phyloP scores from a whole-genome alignment of 2,888 invertebrate species.

The Amitus sp. region DNA sequence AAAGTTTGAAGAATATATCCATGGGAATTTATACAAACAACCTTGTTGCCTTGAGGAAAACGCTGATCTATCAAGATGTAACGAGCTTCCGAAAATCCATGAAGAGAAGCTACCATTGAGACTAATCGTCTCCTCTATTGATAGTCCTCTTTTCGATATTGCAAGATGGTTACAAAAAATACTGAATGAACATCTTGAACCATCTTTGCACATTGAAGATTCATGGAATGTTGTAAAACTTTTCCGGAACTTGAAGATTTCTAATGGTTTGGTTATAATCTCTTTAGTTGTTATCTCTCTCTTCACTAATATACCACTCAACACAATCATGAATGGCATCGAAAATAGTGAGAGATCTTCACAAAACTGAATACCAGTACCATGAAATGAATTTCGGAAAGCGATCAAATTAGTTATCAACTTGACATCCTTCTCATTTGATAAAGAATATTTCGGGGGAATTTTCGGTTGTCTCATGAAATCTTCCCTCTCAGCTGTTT shows the following conservation, averaged over 20 bases:
- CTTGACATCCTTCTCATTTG: slow-evolving; percentile 13
- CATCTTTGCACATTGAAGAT: slow-evolving; percentile 5
- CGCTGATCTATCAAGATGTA: slow-evolving; percentile 4
- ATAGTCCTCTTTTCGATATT: slow-evolving; percentile 1
- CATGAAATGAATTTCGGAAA: neutral
- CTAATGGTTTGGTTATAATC: neutral
- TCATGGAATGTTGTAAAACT: slow-evolving; percentile 2
- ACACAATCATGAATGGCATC: slow-evolving; percentile 7
- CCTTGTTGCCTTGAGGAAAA: slow-evolving; percentile 4
- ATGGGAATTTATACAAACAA: no score
- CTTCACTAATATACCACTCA: slow-evolving; percentile 34
- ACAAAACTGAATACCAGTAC: neutral
- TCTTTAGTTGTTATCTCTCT: slow-evolving; percentile 30
- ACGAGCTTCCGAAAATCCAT: slow-evolving; percentile 5
- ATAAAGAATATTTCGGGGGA: slow-evolving; percentile 23
- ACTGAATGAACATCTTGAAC: neutral
- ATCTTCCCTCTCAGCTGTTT: slow-evolving; percentile 34
- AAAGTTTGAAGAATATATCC: no score
- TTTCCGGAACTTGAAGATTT: neutral
- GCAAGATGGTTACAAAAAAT: neutral
- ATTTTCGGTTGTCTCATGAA: slow-evolving; percentile 36
- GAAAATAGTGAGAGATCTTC: slow-evolving; percentile 6
- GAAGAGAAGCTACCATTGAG: slow-evolving; percentile 7
- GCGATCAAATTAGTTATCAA: neutral
- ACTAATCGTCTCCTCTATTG: slow-evolving; percentile 10